Conservation (phyloP, 2,113 vertebrate genomes). For the Chamaea fasciata region DNA sequence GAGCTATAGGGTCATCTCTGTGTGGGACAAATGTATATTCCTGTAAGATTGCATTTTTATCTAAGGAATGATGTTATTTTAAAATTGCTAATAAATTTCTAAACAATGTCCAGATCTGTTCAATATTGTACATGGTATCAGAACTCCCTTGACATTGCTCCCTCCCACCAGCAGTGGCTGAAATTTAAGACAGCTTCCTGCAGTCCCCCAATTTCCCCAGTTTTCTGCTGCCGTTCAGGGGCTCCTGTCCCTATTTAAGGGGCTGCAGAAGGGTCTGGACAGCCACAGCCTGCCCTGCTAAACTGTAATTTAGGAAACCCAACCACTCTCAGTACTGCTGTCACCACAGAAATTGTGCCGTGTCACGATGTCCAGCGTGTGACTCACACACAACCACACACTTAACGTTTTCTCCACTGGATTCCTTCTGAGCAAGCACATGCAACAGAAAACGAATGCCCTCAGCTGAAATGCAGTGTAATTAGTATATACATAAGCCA, state of each 20-base stretch:
- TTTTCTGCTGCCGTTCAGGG: not conserved
- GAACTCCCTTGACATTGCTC: constrained; percentile 39
- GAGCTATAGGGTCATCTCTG: constrained; percentile 76
- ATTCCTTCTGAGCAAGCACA: not conserved
- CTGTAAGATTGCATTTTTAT: constrained; percentile 99
- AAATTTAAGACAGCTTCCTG: not conserved
- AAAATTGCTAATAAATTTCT: constrained; percentile 98
- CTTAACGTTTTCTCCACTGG: not conserved
- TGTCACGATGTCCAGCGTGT: not conserved
- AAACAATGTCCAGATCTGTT: constrained; percentile 71
- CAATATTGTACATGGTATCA: constrained; percentile 76
- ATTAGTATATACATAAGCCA: not conserved
- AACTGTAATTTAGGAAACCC: not conserved
- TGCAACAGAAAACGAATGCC: not conserved
- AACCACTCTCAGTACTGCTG: accelerated
- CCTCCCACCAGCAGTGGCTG: not conserved
- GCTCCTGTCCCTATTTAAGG: not conserved
- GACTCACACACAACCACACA: not conserved
- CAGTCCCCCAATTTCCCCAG: not conserved
- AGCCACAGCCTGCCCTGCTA: not conserved
- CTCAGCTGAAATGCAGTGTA: not conserved
- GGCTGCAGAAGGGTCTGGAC: not conserved
- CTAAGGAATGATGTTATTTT: constrained; percentile 99
- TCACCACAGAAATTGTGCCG: not conserved
- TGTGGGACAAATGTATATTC: constrained; percentile 95